phyloP scores from a whole-genome alignment of 2,797 vertebrate species.

The Cossypha polioptera region DNA sequence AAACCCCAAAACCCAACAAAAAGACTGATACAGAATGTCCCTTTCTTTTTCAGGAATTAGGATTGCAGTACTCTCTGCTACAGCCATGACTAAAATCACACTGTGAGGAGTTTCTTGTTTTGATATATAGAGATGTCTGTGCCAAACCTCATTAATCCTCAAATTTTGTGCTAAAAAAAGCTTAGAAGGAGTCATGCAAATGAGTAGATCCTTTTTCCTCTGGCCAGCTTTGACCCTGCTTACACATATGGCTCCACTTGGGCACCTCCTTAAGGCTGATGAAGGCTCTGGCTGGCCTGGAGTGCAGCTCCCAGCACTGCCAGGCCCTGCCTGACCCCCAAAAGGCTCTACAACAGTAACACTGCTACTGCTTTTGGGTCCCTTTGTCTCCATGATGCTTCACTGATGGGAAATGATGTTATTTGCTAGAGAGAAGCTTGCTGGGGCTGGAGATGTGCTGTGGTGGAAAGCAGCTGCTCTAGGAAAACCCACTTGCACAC shows the following conservation, averaged over 20 bases:
- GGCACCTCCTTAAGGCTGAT: not conserved
- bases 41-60: not conserved
- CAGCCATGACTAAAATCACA: not conserved
- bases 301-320: not conserved
- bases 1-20: accelerated
- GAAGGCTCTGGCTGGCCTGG: not conserved
- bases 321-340: not conserved
- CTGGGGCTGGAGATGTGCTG: not conserved
- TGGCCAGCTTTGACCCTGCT: not conserved
- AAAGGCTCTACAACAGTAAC: not conserved
- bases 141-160: not conserved
- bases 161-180: not conserved
- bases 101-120: not conserved
- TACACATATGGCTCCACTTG: accelerated
- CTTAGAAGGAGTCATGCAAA: not conserved
- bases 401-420: not conserved
- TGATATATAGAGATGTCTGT: not conserved
- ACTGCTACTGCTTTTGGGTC: not conserved
- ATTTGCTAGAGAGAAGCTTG: not conserved
- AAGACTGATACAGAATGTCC: not conserved
- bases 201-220: not conserved
- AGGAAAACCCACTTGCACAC: not conserved
- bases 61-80: not conserved
- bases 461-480: not conserved
- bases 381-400: not conserved